phyloP scores from a whole-genome alignment of 2,113 vertebrate genomes.

The Rhombomys opimus region DNA sequence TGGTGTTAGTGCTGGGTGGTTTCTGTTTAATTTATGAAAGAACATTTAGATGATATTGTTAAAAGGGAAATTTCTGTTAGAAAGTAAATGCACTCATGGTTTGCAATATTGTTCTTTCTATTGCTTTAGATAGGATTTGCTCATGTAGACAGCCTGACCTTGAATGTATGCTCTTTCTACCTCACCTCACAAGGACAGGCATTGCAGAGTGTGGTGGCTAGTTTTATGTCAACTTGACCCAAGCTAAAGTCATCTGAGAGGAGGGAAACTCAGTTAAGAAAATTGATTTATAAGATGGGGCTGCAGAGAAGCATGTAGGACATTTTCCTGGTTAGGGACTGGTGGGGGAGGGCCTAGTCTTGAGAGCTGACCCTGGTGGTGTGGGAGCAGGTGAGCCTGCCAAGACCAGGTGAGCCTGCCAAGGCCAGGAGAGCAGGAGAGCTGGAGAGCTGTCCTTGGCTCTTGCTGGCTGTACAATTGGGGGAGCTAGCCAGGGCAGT shows the following conservation, averaged over 20 bases:
- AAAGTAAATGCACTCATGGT: not conserved
- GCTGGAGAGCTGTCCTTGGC: not conserved
- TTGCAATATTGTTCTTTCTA: not conserved
- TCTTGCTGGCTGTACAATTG: not conserved
- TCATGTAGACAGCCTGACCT: not conserved
- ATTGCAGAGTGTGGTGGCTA: not conserved
- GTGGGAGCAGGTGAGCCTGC: not conserved
- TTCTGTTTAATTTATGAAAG: not conserved
- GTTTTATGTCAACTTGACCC: not conserved
- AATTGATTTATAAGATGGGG: not conserved
- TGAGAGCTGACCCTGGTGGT: not conserved
- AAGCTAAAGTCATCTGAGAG: not conserved
- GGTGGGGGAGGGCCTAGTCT: not conserved
- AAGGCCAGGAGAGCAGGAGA: too few species aligned
- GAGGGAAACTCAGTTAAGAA: not conserved
- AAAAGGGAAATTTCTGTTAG: not conserved
- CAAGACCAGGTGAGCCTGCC: not conserved
- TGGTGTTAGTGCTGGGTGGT: not conserved
- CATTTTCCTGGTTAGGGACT: not conserved
- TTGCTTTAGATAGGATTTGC: not conserved
- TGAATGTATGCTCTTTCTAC: not conserved
- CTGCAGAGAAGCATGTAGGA: not conserved
- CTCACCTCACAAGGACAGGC: not conserved
- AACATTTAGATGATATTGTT: not conserved
- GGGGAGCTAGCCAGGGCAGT: not conserved